Conservation (phyloP, 2,797 vertebrate genomes). For the Chiloscyllium punctatum region DNA sequence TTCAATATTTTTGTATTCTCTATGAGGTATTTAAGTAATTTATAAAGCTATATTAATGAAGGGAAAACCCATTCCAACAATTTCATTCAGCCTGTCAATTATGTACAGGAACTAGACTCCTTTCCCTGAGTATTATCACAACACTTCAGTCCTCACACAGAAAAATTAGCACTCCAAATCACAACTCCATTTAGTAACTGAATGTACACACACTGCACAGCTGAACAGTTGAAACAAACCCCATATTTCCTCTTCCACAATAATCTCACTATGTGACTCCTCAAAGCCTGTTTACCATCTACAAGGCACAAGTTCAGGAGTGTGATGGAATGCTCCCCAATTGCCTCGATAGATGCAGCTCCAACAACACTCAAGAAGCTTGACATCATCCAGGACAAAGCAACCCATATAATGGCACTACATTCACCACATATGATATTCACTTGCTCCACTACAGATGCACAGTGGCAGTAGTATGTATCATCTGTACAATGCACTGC, state of each 20-base stretch:
- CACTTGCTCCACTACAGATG: too few species aligned
- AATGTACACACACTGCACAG: not conserved
- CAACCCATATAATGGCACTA: too few species aligned
- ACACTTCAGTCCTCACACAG: not conserved
- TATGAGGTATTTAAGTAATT: not conserved
- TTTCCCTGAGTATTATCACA: not conserved
- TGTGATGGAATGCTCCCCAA: too few species aligned
- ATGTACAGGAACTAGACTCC: not conserved
- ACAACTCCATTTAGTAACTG: not conserved
- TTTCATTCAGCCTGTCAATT: not conserved
- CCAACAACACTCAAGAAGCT: too few species aligned
- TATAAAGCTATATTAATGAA: conserved; percentile 4
- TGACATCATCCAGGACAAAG: too few species aligned
- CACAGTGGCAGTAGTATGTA: too few species aligned
- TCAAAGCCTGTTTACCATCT: too few species aligned
- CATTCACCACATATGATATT: too few species aligned
- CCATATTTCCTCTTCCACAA: not conserved
- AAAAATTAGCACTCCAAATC: too few species aligned
- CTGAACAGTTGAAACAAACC: not conserved
- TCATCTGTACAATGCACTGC: too few species aligned
- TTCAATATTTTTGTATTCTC: conserved; percentile 2
- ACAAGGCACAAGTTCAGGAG: too few species aligned
- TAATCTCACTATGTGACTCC: not conserved
- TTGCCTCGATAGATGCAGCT: too few species aligned
- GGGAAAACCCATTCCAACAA: not conserved